phyloP scores from a whole-genome alignment of 2,113 vertebrate species.

The Pseudorhombus dupliciocellatus region DNA sequence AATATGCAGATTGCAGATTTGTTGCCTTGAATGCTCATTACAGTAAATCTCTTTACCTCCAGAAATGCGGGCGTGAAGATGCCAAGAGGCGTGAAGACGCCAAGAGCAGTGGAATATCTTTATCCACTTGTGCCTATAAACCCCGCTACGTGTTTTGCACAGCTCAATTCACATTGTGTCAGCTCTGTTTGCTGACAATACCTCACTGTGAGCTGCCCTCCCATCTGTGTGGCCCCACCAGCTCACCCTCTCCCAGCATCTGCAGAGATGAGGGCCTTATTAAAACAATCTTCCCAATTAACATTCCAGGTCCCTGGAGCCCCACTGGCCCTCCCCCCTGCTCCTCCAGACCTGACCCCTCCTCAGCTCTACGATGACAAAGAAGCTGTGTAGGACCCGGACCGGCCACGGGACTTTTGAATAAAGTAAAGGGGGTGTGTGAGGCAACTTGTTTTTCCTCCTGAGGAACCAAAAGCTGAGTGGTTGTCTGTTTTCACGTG shows the following conservation, averaged over 20 bases:
- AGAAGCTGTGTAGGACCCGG: constrained; percentile 59
- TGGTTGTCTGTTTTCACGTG: constrained; percentile 33
- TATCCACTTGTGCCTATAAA: constrained; percentile 54
- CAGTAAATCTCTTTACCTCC: constrained; percentile 57
- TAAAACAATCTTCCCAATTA: constrained; percentile 84
- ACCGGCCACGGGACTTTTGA: constrained; percentile 31
- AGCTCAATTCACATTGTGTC: constrained; percentile 54
- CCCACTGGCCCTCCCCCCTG: constrained; percentile 31
- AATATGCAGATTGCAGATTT: constrained; percentile 50
- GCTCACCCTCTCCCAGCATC: constrained; percentile 67
- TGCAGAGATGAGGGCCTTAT: constrained; percentile 78
- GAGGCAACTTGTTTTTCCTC: constrained; percentile 62
- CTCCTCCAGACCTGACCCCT: constrained; percentile 46
- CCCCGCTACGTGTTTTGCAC: constrained; percentile 37
- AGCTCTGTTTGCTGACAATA: constrained; percentile 66
- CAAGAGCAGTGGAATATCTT: constrained; percentile 36
- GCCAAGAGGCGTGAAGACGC: constrained; percentile 3
- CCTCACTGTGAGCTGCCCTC: constrained; percentile 54
- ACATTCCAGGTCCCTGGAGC: constrained; percentile 78
- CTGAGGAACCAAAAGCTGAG: constrained; percentile 23
- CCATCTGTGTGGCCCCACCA: constrained; percentile 66
- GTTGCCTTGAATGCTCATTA: constrained; percentile 57
- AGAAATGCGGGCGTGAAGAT: constrained; percentile 51
- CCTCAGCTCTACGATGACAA: constrained; percentile 56
- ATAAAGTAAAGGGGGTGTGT: constrained; percentile 39